Base-by-base conservation (phyloP, 2,797 vertebrate species). In the Sarcophilus harrisii region DNA sequence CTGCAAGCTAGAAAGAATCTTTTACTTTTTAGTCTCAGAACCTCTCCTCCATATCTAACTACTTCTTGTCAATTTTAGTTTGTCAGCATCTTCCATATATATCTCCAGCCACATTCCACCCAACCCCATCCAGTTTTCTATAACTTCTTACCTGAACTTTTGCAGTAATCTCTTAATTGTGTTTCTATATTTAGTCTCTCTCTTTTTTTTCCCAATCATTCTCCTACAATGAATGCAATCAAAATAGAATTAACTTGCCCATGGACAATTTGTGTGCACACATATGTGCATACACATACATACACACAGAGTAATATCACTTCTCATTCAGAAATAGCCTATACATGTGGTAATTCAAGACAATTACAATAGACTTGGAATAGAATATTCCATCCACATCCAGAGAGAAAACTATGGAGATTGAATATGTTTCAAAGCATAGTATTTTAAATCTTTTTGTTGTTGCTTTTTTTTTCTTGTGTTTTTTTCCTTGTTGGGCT, bases 241-340 rank as follows among this genome's bases (percentile, higher is more conserved):
- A 87, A 45, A 87, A 87, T 27, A 87, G 38, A 87, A 27, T 8
- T 87, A 49, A 87, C 3, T 87, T 87, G 73, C 24, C 38, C 21
- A 24, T 38, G 16, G 66, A 27, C 38, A 9, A 24, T 87, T 87
- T 87, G 18, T 18, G 93, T 94, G 58, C 92, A 96, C 94, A 94
- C 93, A 92, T 89, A 96, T 6, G 1, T 94, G 93, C n/a, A 94
- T 0, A 30, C 95, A 91, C 55, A 96, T 91, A 27, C n/a, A 94
- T 0, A 30, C 95, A 91, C 55, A 96, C 91, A 24, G 45, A 98
- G 95, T 92, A 95, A 95, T 92, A 96, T 66, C 95, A 58, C 0
- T 0, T 95, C 93, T 96, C 49, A 32, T 95, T 97, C 96, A 95
- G 94, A 98, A 98, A 97, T 98, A 97, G 98, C 97, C 90, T 92